Conservation (phyloP, 2,888 invertebrate species). For the Emmelina monodactyla region DNA sequence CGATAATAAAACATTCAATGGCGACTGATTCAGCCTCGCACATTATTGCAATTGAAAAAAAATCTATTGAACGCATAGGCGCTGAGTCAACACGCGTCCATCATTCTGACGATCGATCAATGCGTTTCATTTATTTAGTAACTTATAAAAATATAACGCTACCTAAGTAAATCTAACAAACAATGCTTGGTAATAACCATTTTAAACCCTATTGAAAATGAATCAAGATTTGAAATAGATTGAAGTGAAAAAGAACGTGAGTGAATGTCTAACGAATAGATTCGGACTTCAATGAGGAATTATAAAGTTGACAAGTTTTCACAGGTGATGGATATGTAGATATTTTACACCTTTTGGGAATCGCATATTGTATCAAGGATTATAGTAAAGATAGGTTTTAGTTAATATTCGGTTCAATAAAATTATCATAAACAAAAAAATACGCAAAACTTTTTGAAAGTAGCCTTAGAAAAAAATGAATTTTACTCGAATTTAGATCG, state of each 20-base stretch:
- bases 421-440: no score
- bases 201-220: slow-evolving; percentile 28
- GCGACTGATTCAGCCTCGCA: no score
- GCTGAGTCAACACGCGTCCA: slow-evolving; percentile 44
- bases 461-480: no score
- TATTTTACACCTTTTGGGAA: no score
- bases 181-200: slow-evolving; percentile 16
- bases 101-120: slow-evolving; percentile 47
- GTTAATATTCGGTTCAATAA: no score
- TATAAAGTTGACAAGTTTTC: slow-evolving; percentile 22
- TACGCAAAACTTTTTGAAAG: no score
- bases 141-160: slow-evolving; percentile 47
- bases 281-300: slow-evolving; percentile 12
- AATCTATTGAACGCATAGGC: slow-evolving; percentile 17
- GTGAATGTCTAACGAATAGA: slow-evolving; percentile 19
- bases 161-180: slow-evolving; percentile 23
- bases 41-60: not conserved
- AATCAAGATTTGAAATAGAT: no score
- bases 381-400: no score
- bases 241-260: slow-evolving; percentile 15
- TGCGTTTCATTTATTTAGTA: slow-evolving; percentile 57
- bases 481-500: no score
- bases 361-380: slow-evolving; percentile 2
- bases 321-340: slow-evolving; percentile 30
- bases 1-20: no score